These are phyloP conservation scores for Stichodactyla mertensii DNA, from an alignment of 64 coral and sea anemone species.

Conservation along the genomic window DNA sequence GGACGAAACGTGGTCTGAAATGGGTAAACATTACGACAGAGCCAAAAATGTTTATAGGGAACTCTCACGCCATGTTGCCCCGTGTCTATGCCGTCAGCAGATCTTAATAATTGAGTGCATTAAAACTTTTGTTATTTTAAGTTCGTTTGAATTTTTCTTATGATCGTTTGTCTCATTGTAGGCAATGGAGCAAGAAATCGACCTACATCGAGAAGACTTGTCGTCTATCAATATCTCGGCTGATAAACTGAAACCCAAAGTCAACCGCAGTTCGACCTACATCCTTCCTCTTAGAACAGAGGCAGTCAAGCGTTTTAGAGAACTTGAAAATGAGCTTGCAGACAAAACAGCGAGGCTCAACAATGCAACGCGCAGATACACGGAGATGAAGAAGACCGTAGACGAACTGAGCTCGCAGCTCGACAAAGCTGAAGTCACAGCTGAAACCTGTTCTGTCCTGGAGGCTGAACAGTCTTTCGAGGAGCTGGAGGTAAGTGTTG, in stretches of 20 bases:
- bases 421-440: slow-evolving; percentile 55
- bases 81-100: too few species aligned
- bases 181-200: slow-evolving; percentile 75
- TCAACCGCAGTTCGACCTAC: slow-evolving; percentile 36
- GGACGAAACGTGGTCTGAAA: too few species aligned
- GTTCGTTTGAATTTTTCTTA: background rate
- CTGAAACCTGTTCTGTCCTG: slow-evolving; percentile 13
- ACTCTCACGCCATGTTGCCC: too few species aligned
- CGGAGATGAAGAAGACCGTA: slow-evolving; percentile 55
- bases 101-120: too few species aligned
- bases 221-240: slow-evolving; percentile 49
- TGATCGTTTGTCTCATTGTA: slow-evolving; percentile 9
- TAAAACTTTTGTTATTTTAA: background rate
- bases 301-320: slow-evolving; percentile 48
- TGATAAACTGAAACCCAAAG: slow-evolving; percentile 35
- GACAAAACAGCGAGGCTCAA: slow-evolving; percentile 44
- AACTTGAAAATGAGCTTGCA: slow-evolving; percentile 51
- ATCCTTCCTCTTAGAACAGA: slow-evolving; percentile 62
- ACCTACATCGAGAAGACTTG: slow-evolving; percentile 75
- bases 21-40: too few species aligned
- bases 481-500: slow-evolving; percentile 4
- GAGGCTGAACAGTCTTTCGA: slow-evolving; percentile 60
- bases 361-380: slow-evolving; percentile 55
- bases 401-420: slow-evolving; percentile 49
- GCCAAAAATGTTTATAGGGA: too few species aligned